Evolutionary conservation across 2,888 invertebrate genomes (phyloP).

Genomic region (Zele albiditarsus): DNA sequence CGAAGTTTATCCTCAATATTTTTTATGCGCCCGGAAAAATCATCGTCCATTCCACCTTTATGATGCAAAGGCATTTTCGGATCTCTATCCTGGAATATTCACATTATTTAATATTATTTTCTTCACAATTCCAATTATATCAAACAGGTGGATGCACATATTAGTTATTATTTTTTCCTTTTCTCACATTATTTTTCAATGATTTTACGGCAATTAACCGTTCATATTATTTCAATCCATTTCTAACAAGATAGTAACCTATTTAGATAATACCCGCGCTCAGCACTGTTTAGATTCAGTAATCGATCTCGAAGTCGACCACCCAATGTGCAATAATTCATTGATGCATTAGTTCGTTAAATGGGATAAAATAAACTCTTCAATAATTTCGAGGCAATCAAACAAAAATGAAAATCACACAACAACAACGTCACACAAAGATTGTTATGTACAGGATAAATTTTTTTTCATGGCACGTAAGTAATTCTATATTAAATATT

Average conservation of each 20-base stretch:
- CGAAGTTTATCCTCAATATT: conserved; percentile 87
- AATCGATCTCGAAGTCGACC: neutral
- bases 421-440: neutral
- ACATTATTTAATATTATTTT: neutral
- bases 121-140: neutral
- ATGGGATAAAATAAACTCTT: neutral
- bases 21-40: conserved; percentile 79
- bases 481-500: conserved; percentile 7
- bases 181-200: neutral
- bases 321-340: neutral
- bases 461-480: neutral
- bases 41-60: conserved; percentile 74
- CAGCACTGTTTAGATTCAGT: neutral
- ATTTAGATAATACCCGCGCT: neutral
- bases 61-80: conserved; percentile 67
- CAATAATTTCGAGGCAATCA: neutral
- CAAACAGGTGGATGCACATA: neutral
- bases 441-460: neutral
- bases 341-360: conserved; percentile 1
- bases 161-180: neutral
- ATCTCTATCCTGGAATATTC: conserved; percentile 71
- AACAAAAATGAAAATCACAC: conserved; percentile 17
- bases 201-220: neutral
- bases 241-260: neutral
- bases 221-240: neutral